phyloP scores from a whole-genome alignment of 2,797 vertebrate species.

The Trachurus trachurus region DNA sequence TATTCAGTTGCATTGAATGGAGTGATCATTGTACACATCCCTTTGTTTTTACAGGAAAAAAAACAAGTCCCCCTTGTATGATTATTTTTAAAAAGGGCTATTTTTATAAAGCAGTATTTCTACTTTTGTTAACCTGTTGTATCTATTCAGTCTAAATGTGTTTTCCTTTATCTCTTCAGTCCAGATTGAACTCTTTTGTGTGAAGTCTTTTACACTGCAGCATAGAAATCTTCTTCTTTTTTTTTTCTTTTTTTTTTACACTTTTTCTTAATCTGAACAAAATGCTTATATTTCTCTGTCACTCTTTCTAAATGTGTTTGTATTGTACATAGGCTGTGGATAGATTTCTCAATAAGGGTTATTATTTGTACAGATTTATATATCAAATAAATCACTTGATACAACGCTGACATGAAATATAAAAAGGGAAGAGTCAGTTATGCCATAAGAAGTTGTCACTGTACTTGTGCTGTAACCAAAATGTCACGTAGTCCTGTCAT shows the following conservation, averaged over 20 bases:
- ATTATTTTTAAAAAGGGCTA: conserved; percentile 57
- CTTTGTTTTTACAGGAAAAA: conserved; percentile 29
- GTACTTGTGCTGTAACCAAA: conserved; percentile 70
- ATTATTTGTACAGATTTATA: conserved; percentile 67
- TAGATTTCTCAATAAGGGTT: conserved; percentile 55
- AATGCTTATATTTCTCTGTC: conserved; percentile 1
- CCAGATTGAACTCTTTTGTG: conserved; percentile 26
- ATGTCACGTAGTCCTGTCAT: conserved; percentile 23
- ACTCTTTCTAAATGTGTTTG: conserved; percentile 17
- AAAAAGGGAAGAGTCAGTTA: conserved; percentile 64
- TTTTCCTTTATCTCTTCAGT: conserved; percentile 6
- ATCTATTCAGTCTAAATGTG: conserved; percentile 54
- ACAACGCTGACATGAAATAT: conserved; percentile 53
- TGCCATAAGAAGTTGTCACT: conserved; percentile 45
- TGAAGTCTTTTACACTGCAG: conserved; percentile 40
- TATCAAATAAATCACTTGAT: conserved; percentile 53
- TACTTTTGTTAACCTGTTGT: conserved; percentile 63
- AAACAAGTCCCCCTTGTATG: conserved; percentile 43
- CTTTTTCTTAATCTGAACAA: background rate
- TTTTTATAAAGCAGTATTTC: conserved; percentile 75
- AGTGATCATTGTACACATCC: conserved; percentile 25
- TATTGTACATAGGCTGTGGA: conserved; percentile 65
- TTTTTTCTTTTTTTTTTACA: background rate
- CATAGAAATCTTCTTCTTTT: conserved; percentile 9
- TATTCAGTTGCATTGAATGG: conserved; percentile 35